phyloP scores from a whole-genome alignment of 2,888 invertebrate species.

The Cynaeus angustus region DNA sequence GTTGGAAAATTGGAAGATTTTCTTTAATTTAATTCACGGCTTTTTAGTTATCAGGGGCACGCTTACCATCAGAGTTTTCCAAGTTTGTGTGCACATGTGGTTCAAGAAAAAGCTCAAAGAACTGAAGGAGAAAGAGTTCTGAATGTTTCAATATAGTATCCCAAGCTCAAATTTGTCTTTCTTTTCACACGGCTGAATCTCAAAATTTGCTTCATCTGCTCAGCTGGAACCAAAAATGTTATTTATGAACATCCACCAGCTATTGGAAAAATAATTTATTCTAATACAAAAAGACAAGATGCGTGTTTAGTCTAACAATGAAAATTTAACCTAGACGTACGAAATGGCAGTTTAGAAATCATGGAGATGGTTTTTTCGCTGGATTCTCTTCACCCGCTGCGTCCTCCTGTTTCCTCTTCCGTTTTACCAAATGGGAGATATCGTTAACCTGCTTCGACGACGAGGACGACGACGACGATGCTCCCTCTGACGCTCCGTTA shows the following conservation, averaged over 20 bases:
- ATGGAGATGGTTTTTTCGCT: conserved; percentile 76
- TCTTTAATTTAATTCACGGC: neutral
- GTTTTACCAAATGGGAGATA: conserved; percentile 87
- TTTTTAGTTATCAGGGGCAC: conserved; percentile 39
- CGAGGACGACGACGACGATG: conserved; percentile 66
- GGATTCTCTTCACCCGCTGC: conserved; percentile 68
- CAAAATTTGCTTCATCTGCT: no score
- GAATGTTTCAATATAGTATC: neutral
- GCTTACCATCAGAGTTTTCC: conserved; percentile 26
- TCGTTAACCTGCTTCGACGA: conserved; percentile 79
- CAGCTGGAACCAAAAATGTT: no score
- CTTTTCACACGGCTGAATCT: no score
- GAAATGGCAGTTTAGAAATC: no score
- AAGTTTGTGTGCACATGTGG: conserved; percentile 35
- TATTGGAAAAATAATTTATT: conserved; percentile 43
- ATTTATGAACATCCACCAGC: no score
- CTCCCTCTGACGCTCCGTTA: conserved; percentile 16
- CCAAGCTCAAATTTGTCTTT: no score
- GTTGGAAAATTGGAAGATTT: neutral
- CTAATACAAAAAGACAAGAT: conserved; percentile 27
- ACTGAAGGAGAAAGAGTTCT: conserved; percentile 12
- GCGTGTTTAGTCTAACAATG: conserved; percentile 17
- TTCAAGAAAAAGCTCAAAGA: conserved; percentile 30
- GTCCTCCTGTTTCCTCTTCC: conserved; percentile 82
- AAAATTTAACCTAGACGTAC: conserved; percentile 35